Evolutionary conservation across 2,888 invertebrate genomes (phyloP).

Genomic region (Carabus problematicus): DNA sequence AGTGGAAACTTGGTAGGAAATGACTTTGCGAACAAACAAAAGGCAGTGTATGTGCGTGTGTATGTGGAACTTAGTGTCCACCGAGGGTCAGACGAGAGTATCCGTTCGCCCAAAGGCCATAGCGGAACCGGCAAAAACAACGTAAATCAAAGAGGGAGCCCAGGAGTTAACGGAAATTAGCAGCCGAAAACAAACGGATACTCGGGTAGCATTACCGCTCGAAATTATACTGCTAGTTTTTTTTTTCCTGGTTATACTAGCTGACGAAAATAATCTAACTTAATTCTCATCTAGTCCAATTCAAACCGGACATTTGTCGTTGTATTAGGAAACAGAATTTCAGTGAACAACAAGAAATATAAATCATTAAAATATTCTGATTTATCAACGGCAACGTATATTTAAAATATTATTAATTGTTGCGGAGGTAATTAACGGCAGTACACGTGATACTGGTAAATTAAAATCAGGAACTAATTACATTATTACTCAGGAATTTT

Average conservation of each 20-base stretch:
- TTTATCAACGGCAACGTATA: background rate
- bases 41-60: too few species aligned
- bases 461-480: too few species aligned
- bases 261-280: background rate
- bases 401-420: too few species aligned
- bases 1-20: too few species aligned
- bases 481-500: too few species aligned
- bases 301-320: background rate
- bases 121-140: conserved; percentile 34
- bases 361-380: background rate
- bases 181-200: conserved; percentile 34
- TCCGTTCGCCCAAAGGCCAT: too few species aligned
- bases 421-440: too few species aligned
- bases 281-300: background rate
- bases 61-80: too few species aligned
- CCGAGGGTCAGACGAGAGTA: too few species aligned
- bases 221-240: conserved; percentile 31
- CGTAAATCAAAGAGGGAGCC: conserved; percentile 36
- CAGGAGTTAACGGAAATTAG: conserved; percentile 33
- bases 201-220: conserved; percentile 22
- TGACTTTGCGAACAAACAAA: too few species aligned
- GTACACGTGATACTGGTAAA: too few species aligned
- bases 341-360: background rate
- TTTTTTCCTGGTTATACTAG: conserved; percentile 4
- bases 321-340: background rate